A percentile compares a stretch with the other conserved stretches of the same genome.
These are phyloP conservation scores for Amorpha juglandis DNA, from an alignment of 2,888 invertebrate species.

Conservation along the genomic window DNA sequence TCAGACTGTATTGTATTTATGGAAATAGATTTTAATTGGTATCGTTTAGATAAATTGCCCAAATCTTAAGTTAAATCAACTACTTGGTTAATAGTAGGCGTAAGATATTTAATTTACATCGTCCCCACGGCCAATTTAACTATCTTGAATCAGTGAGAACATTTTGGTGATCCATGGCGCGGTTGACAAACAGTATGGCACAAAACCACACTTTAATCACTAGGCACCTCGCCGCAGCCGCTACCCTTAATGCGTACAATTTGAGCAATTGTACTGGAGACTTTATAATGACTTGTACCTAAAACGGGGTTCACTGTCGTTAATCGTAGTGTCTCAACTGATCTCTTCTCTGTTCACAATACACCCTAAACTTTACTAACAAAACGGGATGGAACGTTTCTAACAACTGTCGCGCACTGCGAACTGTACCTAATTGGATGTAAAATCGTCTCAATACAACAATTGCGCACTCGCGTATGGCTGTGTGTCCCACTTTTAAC, in stretches of 20 bases:
- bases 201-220: slow-evolving; percentile 20
- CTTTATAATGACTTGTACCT: slow-evolving; percentile 24
- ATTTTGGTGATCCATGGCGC: slow-evolving; percentile 7
- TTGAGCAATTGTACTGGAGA: slow-evolving; percentile 22
- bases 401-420: slow-evolving; percentile 32
- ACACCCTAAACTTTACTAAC: slow-evolving; percentile 24
- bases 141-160: neutral
- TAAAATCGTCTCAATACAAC: slow-evolving; percentile 46
- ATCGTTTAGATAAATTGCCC: too few relatives aligned
- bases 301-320: slow-evolving; percentile 17
- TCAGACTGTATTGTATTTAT: neutral
- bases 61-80: neutral
- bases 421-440: slow-evolving; percentile 45
- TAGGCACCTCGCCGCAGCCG: slow-evolving; percentile 18
- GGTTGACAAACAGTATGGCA: slow-evolving; percentile 17
- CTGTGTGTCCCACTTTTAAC: slow-evolving; percentile 3
- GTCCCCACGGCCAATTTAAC: neutral
- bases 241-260: slow-evolving; percentile 20
- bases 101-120: neutral
- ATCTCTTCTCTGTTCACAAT: slow-evolving; percentile 25
- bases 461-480: slow-evolving; percentile 36
- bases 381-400: slow-evolving; percentile 10
- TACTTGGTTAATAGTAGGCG: neutral
- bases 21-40: slow-evolving; percentile 10
- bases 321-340: slow-evolving; percentile 22